phyloP scores from a whole-genome alignment of 2,888 invertebrate species.

The Pollenia angustigena region DNA sequence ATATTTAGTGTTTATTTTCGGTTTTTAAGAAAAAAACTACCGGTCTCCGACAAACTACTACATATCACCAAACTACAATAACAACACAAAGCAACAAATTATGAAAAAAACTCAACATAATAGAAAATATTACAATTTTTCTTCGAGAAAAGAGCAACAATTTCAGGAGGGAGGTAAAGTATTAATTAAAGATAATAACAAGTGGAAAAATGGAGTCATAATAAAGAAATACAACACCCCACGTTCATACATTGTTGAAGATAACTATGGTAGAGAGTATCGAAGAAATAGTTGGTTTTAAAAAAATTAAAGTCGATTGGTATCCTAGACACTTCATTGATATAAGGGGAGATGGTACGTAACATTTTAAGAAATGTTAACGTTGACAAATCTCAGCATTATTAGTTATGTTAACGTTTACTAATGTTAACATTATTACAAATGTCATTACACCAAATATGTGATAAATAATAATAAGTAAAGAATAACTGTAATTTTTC shows the following conservation, averaged over 20 bases:
- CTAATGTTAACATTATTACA: too few species aligned
- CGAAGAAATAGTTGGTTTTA: neutral
- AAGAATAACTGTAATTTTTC: too few species aligned
- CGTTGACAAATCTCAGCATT: too few species aligned
- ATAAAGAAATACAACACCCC: constrained; percentile 1
- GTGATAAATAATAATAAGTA: too few species aligned
- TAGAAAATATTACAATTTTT: constrained; percentile 2
- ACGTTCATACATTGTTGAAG: neutral
- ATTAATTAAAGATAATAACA: constrained; percentile 3
- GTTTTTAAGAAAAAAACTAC: constrained; percentile 34
- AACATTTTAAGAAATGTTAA: constrained; percentile 4
- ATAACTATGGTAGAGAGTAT: too few species aligned
- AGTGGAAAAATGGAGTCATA: neutral
- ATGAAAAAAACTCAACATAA: constrained; percentile 8
- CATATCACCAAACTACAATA: constrained; percentile 10
- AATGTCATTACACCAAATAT: too few species aligned
- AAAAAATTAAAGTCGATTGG: constrained; percentile 9
- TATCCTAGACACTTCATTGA: neutral
- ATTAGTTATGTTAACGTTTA: too few species aligned
- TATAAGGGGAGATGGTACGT: constrained; percentile 7
- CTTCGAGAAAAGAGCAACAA: neutral
- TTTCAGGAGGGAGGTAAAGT: constrained; percentile 7
- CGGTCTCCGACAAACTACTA: constrained; percentile 19
- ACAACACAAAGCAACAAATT: constrained; percentile 9
- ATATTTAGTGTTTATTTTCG: too few species aligned